A percentile compares a stretch with the other conserved stretches of the same genome.
Conservation (phyloP, 2,113 vertebrate species). For the Peromyscus maniculatus region DNA sequence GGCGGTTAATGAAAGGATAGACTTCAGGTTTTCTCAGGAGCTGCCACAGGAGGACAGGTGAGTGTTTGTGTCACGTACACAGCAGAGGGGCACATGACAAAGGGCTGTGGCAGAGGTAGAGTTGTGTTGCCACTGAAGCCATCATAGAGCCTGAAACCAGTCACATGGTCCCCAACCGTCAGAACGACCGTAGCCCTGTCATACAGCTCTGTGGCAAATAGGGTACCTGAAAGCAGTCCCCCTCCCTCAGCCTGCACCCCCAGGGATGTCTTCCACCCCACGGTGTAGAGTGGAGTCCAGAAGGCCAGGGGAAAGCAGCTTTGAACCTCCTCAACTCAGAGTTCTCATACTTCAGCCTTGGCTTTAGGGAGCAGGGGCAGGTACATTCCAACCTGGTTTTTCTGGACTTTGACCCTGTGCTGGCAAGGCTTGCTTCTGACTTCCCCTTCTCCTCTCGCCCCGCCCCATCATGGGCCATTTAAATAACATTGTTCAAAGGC, state of each 20-base stretch:
- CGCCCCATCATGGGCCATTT: not conserved
- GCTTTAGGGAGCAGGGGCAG: not conserved
- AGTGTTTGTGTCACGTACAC: rapidly evolving
- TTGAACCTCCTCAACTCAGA: conserved; percentile 45
- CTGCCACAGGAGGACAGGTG: rapidly evolving
- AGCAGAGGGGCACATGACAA: rapidly evolving
- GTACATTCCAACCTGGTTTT: not conserved
- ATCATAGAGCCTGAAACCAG: rapidly evolving
- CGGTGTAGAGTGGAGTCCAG: not conserved
- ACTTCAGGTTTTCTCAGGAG: rapidly evolving
- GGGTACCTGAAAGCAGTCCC: not conserved
- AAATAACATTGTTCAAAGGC: conserved; percentile 64
- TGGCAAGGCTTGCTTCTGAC: not conserved
- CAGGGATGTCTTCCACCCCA: conserved; percentile 19
- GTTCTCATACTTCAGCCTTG: conserved; percentile 8
- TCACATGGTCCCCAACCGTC: not conserved
- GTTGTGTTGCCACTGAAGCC: rapidly evolving
- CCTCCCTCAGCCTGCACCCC: not conserved
- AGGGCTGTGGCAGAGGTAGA: rapidly evolving
- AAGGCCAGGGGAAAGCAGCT: conserved; percentile 33
- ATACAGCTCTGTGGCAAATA: rapidly evolving
- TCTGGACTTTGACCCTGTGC: not conserved
- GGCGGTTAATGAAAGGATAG: not conserved
- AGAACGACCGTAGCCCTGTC: not conserved
- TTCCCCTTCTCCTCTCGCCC: not conserved